Conservation (phyloP, 2,113 vertebrate genomes). For the Paralichthys olivaceus region DNA sequence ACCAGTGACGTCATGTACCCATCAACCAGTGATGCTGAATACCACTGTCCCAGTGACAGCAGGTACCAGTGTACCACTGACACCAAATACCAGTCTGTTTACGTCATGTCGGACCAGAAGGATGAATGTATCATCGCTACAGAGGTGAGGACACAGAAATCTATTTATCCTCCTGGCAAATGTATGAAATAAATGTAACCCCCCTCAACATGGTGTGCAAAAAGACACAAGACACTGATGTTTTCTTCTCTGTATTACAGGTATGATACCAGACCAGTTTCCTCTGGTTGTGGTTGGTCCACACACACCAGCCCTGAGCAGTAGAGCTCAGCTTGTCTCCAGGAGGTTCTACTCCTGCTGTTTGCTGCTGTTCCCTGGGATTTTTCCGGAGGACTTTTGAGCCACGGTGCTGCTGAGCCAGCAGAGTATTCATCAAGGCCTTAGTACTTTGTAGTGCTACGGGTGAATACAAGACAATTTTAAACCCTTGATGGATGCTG, state of each 20-base stretch:
- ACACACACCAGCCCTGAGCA: conserved; percentile 80
- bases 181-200: background rate
- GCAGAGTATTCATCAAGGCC: conserved; percentile 55
- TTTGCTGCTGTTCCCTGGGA: conserved; percentile 96
- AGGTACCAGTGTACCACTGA: conserved; percentile 72
- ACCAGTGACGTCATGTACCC: conserved; percentile 56
- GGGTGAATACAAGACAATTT: conserved; percentile 55
- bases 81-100: conserved; percentile 99
- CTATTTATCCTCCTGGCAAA: background rate
- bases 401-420: conserved; percentile 67
- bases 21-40: conserved; percentile 61
- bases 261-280: conserved; percentile 85
- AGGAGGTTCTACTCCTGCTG: conserved; percentile 91
- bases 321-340: conserved; percentile 87
- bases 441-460: conserved; percentile 66
- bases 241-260: conserved; percentile 73
- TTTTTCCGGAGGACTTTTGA: conserved; percentile 70
- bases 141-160: conserved; percentile 87
- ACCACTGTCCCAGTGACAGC: conserved; percentile 58
- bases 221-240: conserved; percentile 2
- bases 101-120: conserved; percentile 96
- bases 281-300: conserved; percentile 52
- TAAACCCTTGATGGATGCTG: conserved; percentile 52
- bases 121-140: conserved; percentile 98
- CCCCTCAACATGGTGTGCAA: background rate